Evolutionary conservation across 2,113 vertebrate genomes (phyloP).

Genomic region (Tragelaphus strepsiceros): DNA sequence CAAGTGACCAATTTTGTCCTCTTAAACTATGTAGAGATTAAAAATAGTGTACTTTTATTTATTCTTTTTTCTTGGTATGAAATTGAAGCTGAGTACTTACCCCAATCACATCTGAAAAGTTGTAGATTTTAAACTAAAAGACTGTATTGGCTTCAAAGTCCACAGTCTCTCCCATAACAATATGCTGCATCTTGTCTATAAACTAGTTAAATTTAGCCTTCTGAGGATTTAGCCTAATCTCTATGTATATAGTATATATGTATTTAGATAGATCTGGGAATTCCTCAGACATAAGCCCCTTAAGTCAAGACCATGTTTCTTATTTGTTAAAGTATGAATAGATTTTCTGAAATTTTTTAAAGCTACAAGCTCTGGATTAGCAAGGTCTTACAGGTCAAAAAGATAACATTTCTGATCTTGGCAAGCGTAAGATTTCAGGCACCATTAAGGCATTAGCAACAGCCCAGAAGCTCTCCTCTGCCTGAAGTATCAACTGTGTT

Average conservation of each 20-base stretch:
- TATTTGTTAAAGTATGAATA: background rate
- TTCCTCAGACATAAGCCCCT: background rate
- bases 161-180: background rate
- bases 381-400: background rate
- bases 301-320: background rate
- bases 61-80: background rate
- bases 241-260: background rate
- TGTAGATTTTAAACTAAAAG: background rate
- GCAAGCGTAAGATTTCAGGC: slow-evolving; percentile 4
- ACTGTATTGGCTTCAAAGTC: background rate
- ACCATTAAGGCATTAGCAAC: background rate
- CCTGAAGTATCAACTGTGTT: background rate
- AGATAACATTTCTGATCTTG: slow-evolving; percentile 10
- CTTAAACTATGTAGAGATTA: background rate
- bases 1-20: background rate
- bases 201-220: background rate
- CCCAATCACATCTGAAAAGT: background rate
- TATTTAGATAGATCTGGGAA: background rate
- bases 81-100: background rate
- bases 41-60: background rate
- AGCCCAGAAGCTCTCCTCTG: background rate
- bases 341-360: background rate
- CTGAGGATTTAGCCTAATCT: background rate
- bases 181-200: background rate
- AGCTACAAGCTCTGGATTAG: background rate